Evolutionary conservation across 2,797 vertebrate species (phyloP), one percentile per base, ranked within the genome.

Genomic region (Pelobates cultripes): DNA sequence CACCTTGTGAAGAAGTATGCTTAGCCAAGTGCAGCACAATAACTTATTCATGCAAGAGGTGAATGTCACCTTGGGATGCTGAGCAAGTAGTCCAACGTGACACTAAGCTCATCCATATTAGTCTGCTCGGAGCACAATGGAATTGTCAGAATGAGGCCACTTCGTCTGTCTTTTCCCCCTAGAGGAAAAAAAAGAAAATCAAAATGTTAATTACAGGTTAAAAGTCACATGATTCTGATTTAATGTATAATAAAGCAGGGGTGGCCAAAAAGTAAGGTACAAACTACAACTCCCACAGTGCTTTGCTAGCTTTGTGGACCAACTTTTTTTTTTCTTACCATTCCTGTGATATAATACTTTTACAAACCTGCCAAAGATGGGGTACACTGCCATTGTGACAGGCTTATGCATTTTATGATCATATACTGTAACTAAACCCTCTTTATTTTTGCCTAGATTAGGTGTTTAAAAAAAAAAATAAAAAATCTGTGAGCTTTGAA

Each of bases 101-200:
- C 93, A 78, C 97, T 97, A 83, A 99, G 94, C 88, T 99, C 98
- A 86, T 99, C 98, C 97, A 99, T 97, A 89, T 94, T 99, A 17
- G 97, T 99, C 91, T 99, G 98, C 80, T 99, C 97, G 1, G 97
- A 96, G 85, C 97, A 95, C 89, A 99, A 93, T 73, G 98, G 98
- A 91, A 99, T 98, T 85, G 97, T 99, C 88, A 99, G 92, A 92
- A 99, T 99, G 90, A 99, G 95, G 85, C 98, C 98, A 85, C 97
- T 99, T 86, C 97, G 96, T 85, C 97, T 92, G 91, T 99, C 97
- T 88, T 99, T 99, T 17, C 98, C 98, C 85, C 98, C 97, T 99
- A 82, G 86, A 90, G 86, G 85, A 47, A 68, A 79, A 7, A 75
- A 57, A 69, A 86, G 57, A 28, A 28, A 7, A 64, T 8, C 17